Conservation (phyloP, 2,888 invertebrate species). For the Zaprionus lineosus region DNA sequence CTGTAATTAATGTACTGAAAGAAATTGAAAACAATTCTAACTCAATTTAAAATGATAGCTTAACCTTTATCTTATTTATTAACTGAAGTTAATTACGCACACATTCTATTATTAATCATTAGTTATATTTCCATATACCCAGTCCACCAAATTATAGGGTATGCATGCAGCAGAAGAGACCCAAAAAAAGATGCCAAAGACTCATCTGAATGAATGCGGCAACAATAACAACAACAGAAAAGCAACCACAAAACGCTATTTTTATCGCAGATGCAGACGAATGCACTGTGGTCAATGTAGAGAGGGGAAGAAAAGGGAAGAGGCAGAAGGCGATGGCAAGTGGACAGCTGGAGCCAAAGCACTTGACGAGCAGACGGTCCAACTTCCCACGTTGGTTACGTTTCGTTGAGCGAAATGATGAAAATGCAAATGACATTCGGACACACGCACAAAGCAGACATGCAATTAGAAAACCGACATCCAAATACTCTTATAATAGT, state of each 20-base stretch:
- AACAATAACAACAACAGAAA: slow-evolving; percentile 24
- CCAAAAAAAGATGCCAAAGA: slow-evolving; percentile 44
- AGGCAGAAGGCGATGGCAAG: slow-evolving; percentile 22
- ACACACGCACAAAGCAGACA: slow-evolving; percentile 21
- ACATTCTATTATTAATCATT: no score
- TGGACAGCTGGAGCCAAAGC: slow-evolving; percentile 56
- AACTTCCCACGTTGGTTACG: slow-evolving; percentile 73
- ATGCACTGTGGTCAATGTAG: slow-evolving; percentile 20
- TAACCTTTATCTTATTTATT: no score
- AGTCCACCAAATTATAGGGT: no score
- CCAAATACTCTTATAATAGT: not conserved
- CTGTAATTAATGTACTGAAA: slow-evolving; percentile 20
- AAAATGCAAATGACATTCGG: slow-evolving; percentile 61
- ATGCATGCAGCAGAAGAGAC: slow-evolving; percentile 6
- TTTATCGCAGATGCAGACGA: slow-evolving; percentile 60
- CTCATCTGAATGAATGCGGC: slow-evolving; percentile 51
- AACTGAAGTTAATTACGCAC: no score
- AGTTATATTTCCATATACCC: no score
- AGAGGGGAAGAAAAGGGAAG: not conserved
- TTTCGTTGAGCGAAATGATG: slow-evolving; percentile 68
- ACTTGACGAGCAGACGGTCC: slow-evolving; percentile 53
- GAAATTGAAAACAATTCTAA: not conserved
- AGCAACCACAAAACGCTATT: slow-evolving; percentile 55
- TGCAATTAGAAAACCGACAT: no score
- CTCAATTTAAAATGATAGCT: no score